A percentile compares a stretch with the other conserved stretches of the same genome.
phyloP scores from a whole-genome alignment of 2,113 vertebrate species.

The Puntigrus tetrazona region DNA sequence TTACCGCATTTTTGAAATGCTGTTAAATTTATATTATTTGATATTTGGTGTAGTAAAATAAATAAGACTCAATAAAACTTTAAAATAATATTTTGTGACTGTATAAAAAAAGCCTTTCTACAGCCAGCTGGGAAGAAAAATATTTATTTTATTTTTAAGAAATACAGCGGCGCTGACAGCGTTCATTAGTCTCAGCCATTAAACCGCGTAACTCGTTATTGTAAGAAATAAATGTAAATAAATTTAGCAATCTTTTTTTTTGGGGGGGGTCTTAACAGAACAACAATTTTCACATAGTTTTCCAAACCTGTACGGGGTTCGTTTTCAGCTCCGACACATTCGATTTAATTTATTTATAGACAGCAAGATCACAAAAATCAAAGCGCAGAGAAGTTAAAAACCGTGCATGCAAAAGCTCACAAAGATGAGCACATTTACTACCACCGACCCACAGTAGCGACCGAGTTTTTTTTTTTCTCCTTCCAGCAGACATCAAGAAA shows the following conservation, averaged over 20 bases:
- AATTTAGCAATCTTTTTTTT: no score
- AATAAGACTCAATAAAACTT: not conserved
- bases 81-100: not conserved
- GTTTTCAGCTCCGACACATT: no score
- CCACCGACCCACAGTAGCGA: slow-evolving; percentile 10
- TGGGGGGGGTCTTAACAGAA: no score
- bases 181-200: not conserved
- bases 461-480: not conserved
- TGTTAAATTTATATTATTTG: no score
- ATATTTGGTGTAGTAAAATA: no score
- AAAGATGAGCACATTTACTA: not conserved
- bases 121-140: not conserved
- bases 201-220: not conserved
- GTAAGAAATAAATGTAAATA: no score
- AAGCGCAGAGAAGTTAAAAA: not conserved
- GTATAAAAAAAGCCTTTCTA: not conserved
- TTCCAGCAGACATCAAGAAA: slow-evolving; percentile 41
- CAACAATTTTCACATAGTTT: no score
- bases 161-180: not conserved
- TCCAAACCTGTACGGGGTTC: no score
- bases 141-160: not conserved
- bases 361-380: not conserved
- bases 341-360: no score
- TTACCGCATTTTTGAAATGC: not conserved
- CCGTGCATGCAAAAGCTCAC: not conserved